Base-by-base conservation (phyloP, 1,140 invertebrate genomes). In the Drosophila burlai region DNA sequence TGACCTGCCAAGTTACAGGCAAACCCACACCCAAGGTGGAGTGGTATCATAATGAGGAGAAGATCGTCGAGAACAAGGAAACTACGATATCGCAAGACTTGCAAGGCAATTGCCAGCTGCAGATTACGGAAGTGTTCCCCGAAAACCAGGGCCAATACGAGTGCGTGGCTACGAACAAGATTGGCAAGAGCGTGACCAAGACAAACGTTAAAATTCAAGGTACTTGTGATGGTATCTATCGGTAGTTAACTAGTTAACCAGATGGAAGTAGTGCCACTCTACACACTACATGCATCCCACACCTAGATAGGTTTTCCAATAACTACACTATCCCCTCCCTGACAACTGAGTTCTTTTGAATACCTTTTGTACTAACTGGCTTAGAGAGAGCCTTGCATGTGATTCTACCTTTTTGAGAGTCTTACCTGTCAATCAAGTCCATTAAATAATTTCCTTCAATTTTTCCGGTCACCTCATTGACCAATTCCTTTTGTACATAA, bases 71-170 rank as follows among this genome's bases (percentile, higher is more conserved):
- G 93, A 96, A 96, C 46, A 96, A 97, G 93, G 97, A 97, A 91
- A 95, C 97, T 40, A 95, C 94, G 11, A 95, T 97, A 49, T 94
- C 94, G 13, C 96, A 97, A 93, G 95, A 96, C 87, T 94, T 94
- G 69, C 95, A 97, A 86, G 97, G 97, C 65, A 94, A 96, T 60
- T 98, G 97, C 91, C 96, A 96, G 92, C 94, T 99, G 66, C 95
- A 96, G 69, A 98, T 99, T 81, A 95, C 95, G 50, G 98, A 99
- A 95, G 97, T 98, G 31, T 99, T 98, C 93, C 97, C 98, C 6
- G 98, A 99, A 95, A 97, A 99, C 95, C 95, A 96, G 77, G 98
- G 98, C 24, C 95, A 95, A 93, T 99, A 99, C 93, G 95, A 95
- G 59, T 98, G 97, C 93, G 93, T 94, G 76, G 97, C 98, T 58